phyloP scores from a whole-genome alignment of 2,113 vertebrate genomes.

The Naja naja region DNA sequence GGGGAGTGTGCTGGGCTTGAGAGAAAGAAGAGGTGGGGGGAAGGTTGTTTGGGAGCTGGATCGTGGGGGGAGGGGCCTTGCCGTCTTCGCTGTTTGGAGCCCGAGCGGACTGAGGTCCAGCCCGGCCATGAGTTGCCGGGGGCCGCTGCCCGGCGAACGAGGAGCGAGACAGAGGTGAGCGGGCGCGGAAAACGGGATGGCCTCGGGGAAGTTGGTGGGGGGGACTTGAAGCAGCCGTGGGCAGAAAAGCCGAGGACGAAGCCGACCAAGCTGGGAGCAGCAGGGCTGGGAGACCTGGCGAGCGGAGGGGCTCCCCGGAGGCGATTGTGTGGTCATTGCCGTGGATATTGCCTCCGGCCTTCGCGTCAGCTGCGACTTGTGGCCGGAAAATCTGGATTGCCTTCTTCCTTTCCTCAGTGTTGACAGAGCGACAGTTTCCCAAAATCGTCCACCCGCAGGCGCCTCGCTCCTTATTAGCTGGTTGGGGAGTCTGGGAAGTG shows the following conservation, averaged over 20 bases:
- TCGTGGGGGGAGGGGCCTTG: not conserved
- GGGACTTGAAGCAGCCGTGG: too few relatives aligned
- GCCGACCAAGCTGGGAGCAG: not conserved
- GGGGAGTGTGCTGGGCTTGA: not conserved
- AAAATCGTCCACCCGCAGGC: not conserved
- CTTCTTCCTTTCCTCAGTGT: too few relatives aligned
- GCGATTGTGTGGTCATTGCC: not conserved
- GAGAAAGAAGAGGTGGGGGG: not conserved
- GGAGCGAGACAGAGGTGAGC: constrained; percentile 45
- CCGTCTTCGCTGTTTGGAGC: not conserved
- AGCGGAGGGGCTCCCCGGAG: too few relatives aligned
- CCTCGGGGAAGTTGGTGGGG: fast-evolving
- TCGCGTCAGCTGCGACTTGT: not conserved
- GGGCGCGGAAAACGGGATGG: not conserved
- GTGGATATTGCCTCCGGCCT: not conserved
- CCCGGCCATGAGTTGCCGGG: constrained; percentile 51
- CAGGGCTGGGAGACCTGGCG: not conserved
- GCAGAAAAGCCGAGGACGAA: not conserved
- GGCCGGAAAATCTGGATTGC: not conserved
- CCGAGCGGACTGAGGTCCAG: too few relatives aligned
- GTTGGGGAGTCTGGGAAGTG: not conserved
- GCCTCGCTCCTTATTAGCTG: not conserved
- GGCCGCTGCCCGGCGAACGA: constrained; percentile 48
- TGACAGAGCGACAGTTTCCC: not conserved
- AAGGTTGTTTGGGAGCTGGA: not conserved